Percentiles rank a stretch among this genome's conserved stretches.
Conservation (phyloP, 2,113 vertebrate species). For the Oxygymnocypris stewartii region DNA sequence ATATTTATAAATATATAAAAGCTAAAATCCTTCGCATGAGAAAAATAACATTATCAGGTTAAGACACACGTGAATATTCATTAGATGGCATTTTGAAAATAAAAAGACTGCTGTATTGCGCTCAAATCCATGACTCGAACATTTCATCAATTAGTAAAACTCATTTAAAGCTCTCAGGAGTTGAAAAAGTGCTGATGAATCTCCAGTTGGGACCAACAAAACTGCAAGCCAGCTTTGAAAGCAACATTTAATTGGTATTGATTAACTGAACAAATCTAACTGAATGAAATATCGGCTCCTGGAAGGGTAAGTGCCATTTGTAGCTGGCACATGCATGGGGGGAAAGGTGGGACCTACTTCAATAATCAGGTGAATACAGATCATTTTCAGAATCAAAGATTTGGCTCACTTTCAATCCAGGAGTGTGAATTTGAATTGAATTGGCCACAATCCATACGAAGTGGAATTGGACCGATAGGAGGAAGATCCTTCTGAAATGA, state of each 20-base stretch:
- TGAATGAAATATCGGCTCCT: slow-evolving; percentile 41
- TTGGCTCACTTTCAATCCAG: not conserved
- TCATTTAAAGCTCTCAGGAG: slow-evolving; percentile 57
- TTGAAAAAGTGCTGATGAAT: slow-evolving; percentile 72
- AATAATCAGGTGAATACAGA: not conserved
- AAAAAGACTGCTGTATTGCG: slow-evolving; percentile 62
- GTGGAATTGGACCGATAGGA: not conserved
- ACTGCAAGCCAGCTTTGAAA: slow-evolving; percentile 61
- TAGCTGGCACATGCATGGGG: not conserved
- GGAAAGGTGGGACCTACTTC: not conserved
- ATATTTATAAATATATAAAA: not conserved
- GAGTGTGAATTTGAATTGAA: not conserved
- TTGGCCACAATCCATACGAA: not conserved
- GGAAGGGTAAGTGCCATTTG: not conserved
- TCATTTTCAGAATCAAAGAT: not conserved
- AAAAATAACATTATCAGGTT: slow-evolving; percentile 52
- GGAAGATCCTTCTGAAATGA: not conserved
- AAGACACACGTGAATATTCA: slow-evolving; percentile 69
- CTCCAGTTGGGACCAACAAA: slow-evolving; percentile 70
- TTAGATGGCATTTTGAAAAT: slow-evolving; percentile 64
- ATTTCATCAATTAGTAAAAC: slow-evolving; percentile 64
- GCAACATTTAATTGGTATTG: slow-evolving; percentile 64
- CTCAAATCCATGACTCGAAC: slow-evolving; percentile 66
- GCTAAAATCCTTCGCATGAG: slow-evolving; percentile 38
- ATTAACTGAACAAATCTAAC: slow-evolving; percentile 67